These are phyloP conservation scores for Schlechtendalia chinensis DNA, from an alignment of 1,140 invertebrate species.

Conservation along the genomic window DNA sequence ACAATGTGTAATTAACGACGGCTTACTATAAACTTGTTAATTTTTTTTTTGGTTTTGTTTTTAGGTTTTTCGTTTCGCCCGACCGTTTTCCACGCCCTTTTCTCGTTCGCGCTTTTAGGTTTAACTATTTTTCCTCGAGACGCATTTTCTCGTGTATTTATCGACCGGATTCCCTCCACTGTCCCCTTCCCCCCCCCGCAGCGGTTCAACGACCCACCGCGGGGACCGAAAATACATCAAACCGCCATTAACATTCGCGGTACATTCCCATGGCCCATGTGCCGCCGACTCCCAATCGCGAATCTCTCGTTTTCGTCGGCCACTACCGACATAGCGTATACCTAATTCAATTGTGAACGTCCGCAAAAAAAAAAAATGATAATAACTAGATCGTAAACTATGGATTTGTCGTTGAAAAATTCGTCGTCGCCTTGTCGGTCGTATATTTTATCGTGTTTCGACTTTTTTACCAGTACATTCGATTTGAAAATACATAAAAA, in stretches of 20 bases:
- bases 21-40: background rate
- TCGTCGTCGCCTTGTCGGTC: no score
- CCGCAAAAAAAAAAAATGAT: background rate
- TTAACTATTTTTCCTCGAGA: constrained; percentile 17
- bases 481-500: no score
- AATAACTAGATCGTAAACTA: background rate
- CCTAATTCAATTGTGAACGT: background rate
- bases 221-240: constrained; percentile 36
- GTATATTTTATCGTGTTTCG: no score
- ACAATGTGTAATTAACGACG: constrained; percentile 26
- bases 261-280: background rate
- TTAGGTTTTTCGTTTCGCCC: no score
- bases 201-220: constrained; percentile 23
- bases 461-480: no score
- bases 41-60: background rate
- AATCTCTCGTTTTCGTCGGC: constrained; percentile 14
- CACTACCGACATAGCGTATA: background rate
- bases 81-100: background rate
- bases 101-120: constrained; percentile 1
- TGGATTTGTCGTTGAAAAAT: background rate
- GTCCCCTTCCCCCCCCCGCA: no score
- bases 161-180: constrained; percentile 13
- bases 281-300: background rate
- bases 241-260: constrained; percentile 44
- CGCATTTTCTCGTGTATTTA: constrained; percentile 12